Evolutionary conservation across 2,797 vertebrate species (phyloP).

Genomic region (Rhabdophis nuchalis): DNA sequence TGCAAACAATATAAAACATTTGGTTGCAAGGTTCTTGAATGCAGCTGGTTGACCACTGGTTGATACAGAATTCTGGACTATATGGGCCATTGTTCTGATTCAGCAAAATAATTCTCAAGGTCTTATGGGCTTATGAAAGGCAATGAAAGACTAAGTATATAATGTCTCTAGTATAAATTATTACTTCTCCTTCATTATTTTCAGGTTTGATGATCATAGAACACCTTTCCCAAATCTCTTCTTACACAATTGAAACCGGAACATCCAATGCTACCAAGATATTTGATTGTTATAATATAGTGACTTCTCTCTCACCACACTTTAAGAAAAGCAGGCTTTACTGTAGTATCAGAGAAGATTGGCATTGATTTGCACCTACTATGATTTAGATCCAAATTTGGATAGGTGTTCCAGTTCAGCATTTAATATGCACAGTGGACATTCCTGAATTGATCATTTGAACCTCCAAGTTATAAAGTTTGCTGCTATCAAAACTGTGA

Average conservation of each 20-base stretch:
- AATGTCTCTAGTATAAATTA: background rate
- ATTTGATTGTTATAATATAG: background rate
- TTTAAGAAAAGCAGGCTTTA: background rate
- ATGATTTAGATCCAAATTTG: background rate
- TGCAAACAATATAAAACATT: background rate
- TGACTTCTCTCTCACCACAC: background rate
- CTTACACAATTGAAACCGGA: background rate
- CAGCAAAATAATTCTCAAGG: background rate
- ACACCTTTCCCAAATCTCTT: background rate
- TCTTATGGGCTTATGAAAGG: background rate
- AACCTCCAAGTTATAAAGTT: background rate
- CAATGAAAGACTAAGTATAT: background rate
- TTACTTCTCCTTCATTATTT: background rate
- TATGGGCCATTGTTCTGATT: background rate
- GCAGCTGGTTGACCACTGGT: background rate
- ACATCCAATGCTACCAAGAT: background rate
- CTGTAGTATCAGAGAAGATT: background rate
- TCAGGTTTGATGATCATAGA: background rate
- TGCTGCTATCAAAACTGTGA: background rate
- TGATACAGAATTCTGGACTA: background rate
- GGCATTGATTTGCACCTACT: background rate
- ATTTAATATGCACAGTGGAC: background rate
- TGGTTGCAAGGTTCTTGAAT: background rate
- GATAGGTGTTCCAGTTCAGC: background rate
- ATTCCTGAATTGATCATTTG: background rate